Evolutionary conservation across 1,140 invertebrate species (phyloP), one percentile per base, ranked within the genome.

Genomic region (Holotrichia oblita): DNA sequence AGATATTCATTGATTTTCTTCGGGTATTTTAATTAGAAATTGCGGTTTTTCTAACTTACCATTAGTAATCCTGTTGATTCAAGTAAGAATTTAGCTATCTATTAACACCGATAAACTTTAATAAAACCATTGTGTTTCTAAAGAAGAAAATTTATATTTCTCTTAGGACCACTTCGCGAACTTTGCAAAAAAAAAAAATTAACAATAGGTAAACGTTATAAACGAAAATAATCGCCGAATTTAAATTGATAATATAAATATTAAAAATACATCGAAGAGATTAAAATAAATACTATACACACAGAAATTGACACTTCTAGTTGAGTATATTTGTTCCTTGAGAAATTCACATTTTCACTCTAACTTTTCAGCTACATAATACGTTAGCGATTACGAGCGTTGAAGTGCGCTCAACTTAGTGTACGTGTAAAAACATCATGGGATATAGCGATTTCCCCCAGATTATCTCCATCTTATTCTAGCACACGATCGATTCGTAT

Each of bases 1-100:
- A 17, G 12, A 17, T 17, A 55, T 55, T 17, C 48, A 55, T 55
- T n/a, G 48, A 55, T 55, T 55, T 55, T 55, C 14, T 55, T n/a
- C n/a, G 14, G 14, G 48, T 55, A 17, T n/a, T 0, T 14, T n/a
- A n/a, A 7, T 2, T 6, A 6, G n/a, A 17, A 20, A 55, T 0
- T 17, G 14, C 17, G n/a, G 17, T 6, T 17, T 55, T 14, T 0
- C 3, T 12, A 55, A 55, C 48, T 55, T 55, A 55, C 48, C 48
- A 55, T 55, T 55, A n/a, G 14, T 55, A 3, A 17, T 4, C 14
- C 10, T 55, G 17, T 17, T 55, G 2, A 55, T 55, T 55, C 48
- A 17, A 55, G n/a, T 55, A n/a, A 55, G n/a, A 55, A 17, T 55
- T 55, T 55, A 55, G n/a, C 48, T 55, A 55, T 55, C 48, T 55